These are phyloP conservation scores for Elgaria multicarinata DNA, from an alignment of 2,113 vertebrate genomes.

Conservation along the genomic window DNA sequence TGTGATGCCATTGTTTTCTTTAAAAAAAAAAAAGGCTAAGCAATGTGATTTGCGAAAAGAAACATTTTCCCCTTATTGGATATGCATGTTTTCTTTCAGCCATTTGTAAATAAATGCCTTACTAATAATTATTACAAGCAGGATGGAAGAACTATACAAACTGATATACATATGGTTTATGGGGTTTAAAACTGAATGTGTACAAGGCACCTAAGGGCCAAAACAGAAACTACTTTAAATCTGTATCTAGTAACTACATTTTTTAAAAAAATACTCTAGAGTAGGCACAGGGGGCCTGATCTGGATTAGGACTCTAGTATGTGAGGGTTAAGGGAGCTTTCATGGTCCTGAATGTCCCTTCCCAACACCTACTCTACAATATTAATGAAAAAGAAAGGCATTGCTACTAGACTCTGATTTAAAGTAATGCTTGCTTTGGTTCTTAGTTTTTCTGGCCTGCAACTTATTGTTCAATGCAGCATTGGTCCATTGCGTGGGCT, in stretches of 20 bases:
- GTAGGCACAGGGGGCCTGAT: too few relatives aligned
- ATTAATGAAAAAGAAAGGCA: too few relatives aligned
- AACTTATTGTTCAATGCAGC: background rate
- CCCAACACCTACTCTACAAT: too few relatives aligned
- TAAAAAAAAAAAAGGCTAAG: constrained; percentile 43
- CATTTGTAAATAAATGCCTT: background rate
- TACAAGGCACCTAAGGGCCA: background rate
- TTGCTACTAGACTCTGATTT: too few relatives aligned
- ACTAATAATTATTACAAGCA: background rate
- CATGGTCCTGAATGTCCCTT: too few relatives aligned
- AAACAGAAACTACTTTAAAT: too few relatives aligned
- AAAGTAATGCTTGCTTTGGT: too few relatives aligned
- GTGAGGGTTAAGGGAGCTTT: too few relatives aligned
- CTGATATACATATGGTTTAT: background rate
- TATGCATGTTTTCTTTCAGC: constrained; percentile 13
- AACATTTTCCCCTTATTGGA: constrained; percentile 29
- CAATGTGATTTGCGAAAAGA: constrained; percentile 42
- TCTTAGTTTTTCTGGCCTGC: background rate
- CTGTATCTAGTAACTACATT: too few relatives aligned
- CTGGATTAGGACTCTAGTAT: too few relatives aligned
- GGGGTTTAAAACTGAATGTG: background rate
- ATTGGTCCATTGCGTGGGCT: background rate
- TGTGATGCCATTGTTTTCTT: constrained; percentile 49
- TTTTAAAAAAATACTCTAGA: too few relatives aligned
- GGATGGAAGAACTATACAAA: background rate